Percentiles rank a stretch among this genome's conserved stretches.
phyloP scores from a whole-genome alignment of 2,113 vertebrate genomes.

The Podocnemis expansa region DNA sequence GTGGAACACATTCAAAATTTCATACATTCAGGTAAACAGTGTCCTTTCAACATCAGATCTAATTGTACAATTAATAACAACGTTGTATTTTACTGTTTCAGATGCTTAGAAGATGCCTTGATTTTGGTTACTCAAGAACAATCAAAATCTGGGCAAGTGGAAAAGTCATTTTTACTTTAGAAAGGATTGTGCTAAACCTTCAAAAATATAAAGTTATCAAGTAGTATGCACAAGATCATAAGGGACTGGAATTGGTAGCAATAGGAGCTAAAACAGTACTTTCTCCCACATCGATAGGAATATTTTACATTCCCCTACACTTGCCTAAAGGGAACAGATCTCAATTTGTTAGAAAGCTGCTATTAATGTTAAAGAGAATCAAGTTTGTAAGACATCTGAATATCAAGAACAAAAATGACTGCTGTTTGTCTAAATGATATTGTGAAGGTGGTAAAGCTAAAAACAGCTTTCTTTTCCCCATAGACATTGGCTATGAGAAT shows the following conservation, averaged over 20 bases:
- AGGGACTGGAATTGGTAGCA: neutral
- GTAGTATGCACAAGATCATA: neutral
- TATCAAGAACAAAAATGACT: neutral
- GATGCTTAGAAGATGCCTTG: neutral
- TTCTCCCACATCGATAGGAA: neutral
- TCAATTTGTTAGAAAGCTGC: neutral
- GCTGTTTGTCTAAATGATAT: neutral
- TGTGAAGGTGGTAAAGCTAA: neutral
- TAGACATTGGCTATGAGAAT: conserved; percentile 91
- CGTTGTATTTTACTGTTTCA: neutral
- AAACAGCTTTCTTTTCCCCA: neutral
- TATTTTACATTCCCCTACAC: neutral
- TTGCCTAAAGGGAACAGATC: neutral
- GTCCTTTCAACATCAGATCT: neutral
- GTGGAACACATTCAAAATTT: conserved; percentile 96
- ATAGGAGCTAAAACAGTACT: neutral
- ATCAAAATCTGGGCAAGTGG: neutral
- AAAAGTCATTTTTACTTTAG: neutral
- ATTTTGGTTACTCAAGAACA: neutral
- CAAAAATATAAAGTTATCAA: neutral
- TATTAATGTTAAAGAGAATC: neutral
- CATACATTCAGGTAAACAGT: conserved; percentile 87
- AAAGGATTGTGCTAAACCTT: neutral
- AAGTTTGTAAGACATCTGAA: neutral
- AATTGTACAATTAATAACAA: neutral